Base-by-base conservation (phyloP, 30 jellyfish, hydroid and myxozoan genomes). In the Pseudorhiza aurosa region DNA sequence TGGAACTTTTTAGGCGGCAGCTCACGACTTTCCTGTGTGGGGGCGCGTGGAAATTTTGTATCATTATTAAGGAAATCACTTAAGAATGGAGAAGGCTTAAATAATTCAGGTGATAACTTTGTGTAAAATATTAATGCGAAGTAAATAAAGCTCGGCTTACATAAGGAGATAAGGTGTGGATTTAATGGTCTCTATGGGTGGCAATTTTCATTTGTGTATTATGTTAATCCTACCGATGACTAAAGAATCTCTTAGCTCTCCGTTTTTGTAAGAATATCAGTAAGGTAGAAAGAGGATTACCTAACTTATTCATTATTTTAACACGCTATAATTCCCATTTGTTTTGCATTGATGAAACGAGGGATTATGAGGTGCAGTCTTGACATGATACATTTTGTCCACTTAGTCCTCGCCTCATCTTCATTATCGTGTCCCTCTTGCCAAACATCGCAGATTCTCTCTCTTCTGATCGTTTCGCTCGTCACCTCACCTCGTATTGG, bases 81-180 rank as follows among this genome's bases (percentile, higher is more conserved):
- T 72, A n/a, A 47, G 39, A 72, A 72, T 72, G 26, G 59, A 57
- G 35, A 26, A 50, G 29, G 26, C 29, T 17, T 72, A 18, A 72
- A 72, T 72, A 47, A 72, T 72, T 72, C 67, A 72, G 68, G 32
- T 51, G 57, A 35, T 80, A 80, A 80, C 35, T 80, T 70, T 49
- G 59, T 80, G 81, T 68, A 65, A 68, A 67, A 65, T 64, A 80
- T 80, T 80, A 80, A 80, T 80, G 31, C 32, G 68, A 29, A 65
- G 76, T 49, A 64, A 80, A 77, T 63, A 77, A 65, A 74, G 51
- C 40, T 35, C 81, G 75, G 90, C 90, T 77, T 77, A 77, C 27
- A 49, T 59, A 77, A 35, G 74, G 29, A 64, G 67, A 77, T 77
- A 77, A 63, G 75, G 65, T 19, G 32, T 12, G 65, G 80, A 43